Evolutionary conservation across 2,797 vertebrate genomes (phyloP).

Genomic region (Falco naumanni): DNA sequence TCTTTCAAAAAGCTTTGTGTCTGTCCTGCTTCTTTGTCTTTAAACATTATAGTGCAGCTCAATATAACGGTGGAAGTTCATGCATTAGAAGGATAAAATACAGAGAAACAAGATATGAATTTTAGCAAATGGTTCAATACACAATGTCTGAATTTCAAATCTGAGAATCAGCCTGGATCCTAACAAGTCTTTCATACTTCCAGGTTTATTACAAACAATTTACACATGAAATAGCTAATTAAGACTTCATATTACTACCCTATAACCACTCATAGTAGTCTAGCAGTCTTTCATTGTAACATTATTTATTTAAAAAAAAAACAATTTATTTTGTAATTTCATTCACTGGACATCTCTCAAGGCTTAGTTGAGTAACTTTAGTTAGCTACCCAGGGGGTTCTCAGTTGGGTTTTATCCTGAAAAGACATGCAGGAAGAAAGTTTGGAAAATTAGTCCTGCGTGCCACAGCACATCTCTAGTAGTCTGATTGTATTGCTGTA

Average conservation of each 20-base stretch:
- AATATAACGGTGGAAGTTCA: neutral
- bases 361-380: neutral
- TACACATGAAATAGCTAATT: neutral
- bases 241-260: neutral
- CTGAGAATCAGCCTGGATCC: neutral
- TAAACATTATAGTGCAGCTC: neutral
- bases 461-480: neutral
- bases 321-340: neutral
- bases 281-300: neutral
- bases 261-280: neutral
- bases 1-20: neutral
- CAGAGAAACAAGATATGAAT: neutral
- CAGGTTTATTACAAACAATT: neutral
- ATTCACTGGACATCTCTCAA: neutral
- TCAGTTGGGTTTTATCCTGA: neutral
- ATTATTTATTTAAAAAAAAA: neutral
- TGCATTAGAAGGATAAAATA: neutral
- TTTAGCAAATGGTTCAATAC: neutral
- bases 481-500: neutral
- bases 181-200: accelerated
- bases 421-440: neutral
- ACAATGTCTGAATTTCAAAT: neutral
- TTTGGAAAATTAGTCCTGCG: neutral
- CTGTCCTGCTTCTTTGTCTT: neutral
- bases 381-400: neutral